These are phyloP conservation scores for Delia radicum DNA, from an alignment of 1,140 invertebrate species.

Conservation along the genomic window DNA sequence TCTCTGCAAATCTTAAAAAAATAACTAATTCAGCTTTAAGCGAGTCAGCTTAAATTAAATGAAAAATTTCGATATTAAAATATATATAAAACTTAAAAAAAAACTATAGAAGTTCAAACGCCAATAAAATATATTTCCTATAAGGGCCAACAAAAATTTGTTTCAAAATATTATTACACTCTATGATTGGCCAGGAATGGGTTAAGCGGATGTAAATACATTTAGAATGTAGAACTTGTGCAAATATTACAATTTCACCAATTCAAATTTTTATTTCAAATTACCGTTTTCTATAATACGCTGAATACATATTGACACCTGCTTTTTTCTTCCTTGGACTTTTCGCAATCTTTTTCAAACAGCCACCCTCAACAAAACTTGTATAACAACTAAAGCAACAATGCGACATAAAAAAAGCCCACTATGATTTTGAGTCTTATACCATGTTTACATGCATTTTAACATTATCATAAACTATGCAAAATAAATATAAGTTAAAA, in stretches of 20 bases:
- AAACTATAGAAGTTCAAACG: no score
- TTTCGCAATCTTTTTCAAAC: neutral
- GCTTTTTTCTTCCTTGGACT: neutral
- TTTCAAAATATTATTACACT: no score
- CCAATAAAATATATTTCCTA: no score
- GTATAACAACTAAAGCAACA: neutral
- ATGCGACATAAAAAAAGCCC: neutral
- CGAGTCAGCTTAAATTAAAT: no score
- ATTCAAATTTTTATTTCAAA: neutral
- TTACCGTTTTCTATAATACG: conserved; percentile 18
- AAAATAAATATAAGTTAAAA: neutral
- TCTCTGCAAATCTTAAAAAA: no score
- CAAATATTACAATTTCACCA: neutral
- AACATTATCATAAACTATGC: neutral
- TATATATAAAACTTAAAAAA: no score
- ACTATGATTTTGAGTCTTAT: neutral
- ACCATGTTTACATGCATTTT: neutral
- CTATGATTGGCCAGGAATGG: no score
- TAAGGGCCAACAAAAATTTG: no score
- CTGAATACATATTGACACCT: neutral
- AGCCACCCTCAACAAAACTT: conserved; percentile 2
- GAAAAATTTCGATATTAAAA: no score
- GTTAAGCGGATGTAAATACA: no score
- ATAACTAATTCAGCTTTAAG: no score
- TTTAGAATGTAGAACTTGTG: no score